A percentile compares a stretch with the other conserved stretches of the same genome.
Conservation (phyloP, 2,797 vertebrate genomes). For the Sorex maritimensis region DNA sequence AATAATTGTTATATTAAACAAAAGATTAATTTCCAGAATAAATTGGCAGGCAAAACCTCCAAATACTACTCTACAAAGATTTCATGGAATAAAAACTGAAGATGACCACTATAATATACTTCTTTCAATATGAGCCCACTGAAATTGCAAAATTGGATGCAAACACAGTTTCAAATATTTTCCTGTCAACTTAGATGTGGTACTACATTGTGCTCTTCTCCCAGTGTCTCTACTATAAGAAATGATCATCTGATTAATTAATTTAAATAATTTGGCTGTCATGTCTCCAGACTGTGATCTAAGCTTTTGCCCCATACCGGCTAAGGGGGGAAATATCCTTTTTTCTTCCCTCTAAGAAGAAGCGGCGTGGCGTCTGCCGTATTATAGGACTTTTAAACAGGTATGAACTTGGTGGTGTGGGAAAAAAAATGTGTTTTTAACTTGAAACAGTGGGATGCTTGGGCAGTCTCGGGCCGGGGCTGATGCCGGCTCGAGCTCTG, state of each 20-base stretch:
- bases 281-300: too few relatives aligned
- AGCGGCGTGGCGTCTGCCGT: too few relatives aligned
- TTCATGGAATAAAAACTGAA: constrained; percentile 39
- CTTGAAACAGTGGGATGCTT: too few relatives aligned
- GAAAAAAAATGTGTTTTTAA: too few relatives aligned
- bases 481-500: too few relatives aligned
- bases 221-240: background rate
- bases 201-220: background rate
- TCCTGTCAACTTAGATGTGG: constrained; percentile 16
- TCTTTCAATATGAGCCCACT: constrained; percentile 4
- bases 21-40: constrained; percentile 17
- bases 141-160: background rate
- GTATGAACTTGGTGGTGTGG: too few relatives aligned
- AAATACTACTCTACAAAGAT: background rate
- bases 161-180: constrained; percentile 31
- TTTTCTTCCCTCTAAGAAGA: too few relatives aligned
- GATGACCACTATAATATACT: background rate
- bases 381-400: too few relatives aligned
- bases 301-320: too few relatives aligned
- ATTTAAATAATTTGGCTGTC: background rate
- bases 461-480: too few relatives aligned
- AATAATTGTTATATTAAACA: background rate
- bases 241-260: background rate
- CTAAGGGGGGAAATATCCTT: too few relatives aligned
- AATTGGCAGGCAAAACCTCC: background rate